Evolutionary conservation across 92 coral and sea anemone genomes (phyloP), one percentile per base, ranked within the genome.

Genomic region (Bergia sp.): DNA sequence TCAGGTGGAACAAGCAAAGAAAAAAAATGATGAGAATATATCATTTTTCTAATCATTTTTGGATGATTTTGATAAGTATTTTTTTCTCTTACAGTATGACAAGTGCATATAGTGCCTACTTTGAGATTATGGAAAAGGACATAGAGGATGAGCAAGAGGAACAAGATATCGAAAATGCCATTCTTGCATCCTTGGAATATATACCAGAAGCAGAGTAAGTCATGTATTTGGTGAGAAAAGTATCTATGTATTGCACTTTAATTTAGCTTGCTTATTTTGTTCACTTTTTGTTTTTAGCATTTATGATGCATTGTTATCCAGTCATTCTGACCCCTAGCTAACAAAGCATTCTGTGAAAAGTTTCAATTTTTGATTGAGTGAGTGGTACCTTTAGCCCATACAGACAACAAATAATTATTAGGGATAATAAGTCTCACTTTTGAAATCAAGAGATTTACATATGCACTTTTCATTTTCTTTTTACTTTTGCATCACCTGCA

Each of bases 91-190:
- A 65, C 73, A 65, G 73, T 65, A 65, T 65, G 73, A 71, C 76
- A 71, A 71, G 76, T 23, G 76, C 76, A 71, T 71, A 71, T 71
- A 71, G 76, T 71, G 76, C 76, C 76, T 71, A 71, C 76, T 20
- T 7, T 23, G 76, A 71, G 38, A 71, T 71, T 71, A n/a, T 71
- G 37, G 76, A 71, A 71, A 71, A n/a, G 37, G 38, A 71, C 38
- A 71, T 21, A 3, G 76, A 71, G 4, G 76, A 71, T 71, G 76
- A 71, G 37, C 76, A 71, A 71, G 76, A 71, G 76, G 76, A 71
- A n/a, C 76, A n/a, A 71, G 76, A 71, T n/a, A 71, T 71, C 11
- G 76, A 71, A 71, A 71, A 71, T n/a, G 39, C 76, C 2, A 71
- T 71, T n/a, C 38, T 1, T 20, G 76, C 40, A n/a, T 71, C 76